Conservation (phyloP, 2,888 invertebrate genomes). For the Leuctra nigra region DNA sequence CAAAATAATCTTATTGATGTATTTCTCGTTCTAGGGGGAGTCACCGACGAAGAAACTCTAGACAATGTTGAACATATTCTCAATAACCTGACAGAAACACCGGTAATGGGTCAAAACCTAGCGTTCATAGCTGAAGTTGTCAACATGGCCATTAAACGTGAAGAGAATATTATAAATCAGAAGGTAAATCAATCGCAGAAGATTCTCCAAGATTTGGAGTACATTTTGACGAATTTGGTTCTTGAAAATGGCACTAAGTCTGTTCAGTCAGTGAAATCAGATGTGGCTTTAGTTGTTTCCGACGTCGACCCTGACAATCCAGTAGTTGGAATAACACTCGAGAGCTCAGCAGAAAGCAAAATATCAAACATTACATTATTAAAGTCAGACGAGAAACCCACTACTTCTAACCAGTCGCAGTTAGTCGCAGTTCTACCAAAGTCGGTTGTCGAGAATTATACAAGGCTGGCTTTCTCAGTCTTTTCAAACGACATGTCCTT, state of each 20-base stretch:
- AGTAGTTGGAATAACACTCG: too few relatives aligned
- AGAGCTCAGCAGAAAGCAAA: too few relatives aligned
- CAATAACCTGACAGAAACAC: too few relatives aligned
- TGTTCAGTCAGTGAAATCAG: too few relatives aligned
- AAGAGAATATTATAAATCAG: neutral
- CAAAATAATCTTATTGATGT: too few relatives aligned
- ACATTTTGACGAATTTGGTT: constrained; percentile 1
- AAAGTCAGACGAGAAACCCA: too few relatives aligned
- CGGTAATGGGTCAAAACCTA: neutral
- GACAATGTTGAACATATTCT: neutral
- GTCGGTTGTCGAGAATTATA: constrained; percentile 3
- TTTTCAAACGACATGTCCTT: constrained; percentile 13
- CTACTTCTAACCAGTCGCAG: neutral
- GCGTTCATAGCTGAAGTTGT: neutral
- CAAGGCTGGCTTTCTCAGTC: constrained; percentile 18
- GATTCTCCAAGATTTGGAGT: neutral
- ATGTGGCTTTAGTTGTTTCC: too few relatives aligned
- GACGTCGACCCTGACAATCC: too few relatives aligned
- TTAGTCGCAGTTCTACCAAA: neutral
- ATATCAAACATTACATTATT: too few relatives aligned
- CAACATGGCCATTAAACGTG: neutral
- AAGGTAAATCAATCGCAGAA: neutral
- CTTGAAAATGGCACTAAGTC: too few relatives aligned
- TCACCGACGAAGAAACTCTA: neutral
- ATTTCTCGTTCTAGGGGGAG: too few relatives aligned